Percentiles rank a stretch among this genome's conserved stretches.
These are phyloP conservation scores for Chaetodon auriga DNA, from an alignment of 2,113 vertebrate genomes.

Conservation along the genomic window DNA sequence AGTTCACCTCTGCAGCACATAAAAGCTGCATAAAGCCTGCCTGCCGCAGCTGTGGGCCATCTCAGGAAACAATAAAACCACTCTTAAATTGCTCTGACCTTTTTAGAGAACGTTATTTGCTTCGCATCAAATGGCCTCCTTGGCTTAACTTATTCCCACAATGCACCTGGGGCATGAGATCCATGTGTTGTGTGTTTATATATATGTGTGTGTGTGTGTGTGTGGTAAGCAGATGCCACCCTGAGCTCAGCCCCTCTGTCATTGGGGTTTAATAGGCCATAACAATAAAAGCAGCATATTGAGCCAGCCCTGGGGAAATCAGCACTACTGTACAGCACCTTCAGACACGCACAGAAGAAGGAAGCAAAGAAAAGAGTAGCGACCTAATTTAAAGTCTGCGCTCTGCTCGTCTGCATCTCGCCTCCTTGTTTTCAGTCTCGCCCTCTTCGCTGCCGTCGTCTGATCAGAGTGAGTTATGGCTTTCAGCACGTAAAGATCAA, in stretches of 20 bases:
- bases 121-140: slow-evolving; percentile 59
- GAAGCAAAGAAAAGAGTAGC: slow-evolving; percentile 9
- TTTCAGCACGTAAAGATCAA: neutral
- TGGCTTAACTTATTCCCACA: slow-evolving; percentile 58
- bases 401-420: neutral
- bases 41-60: slow-evolving; percentile 53
- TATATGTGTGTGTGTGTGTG: slow-evolving; percentile 9
- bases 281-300: slow-evolving; percentile 78
- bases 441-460: neutral
- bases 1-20: slow-evolving; percentile 46
- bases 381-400: slow-evolving; percentile 43
- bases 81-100: slow-evolving; percentile 82
- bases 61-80: slow-evolving; percentile 76
- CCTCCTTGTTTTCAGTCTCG: neutral
- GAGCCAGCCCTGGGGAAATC: slow-evolving; percentile 78
- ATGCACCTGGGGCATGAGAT: slow-evolving; percentile 69
- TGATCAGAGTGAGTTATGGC: slow-evolving; percentile 27
- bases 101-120: slow-evolving; percentile 75
- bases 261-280: slow-evolving; percentile 79
- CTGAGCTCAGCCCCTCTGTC: slow-evolving; percentile 73
- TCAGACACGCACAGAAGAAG: slow-evolving; percentile 11
- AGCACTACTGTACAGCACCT: slow-evolving; percentile 52
- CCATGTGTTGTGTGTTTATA: neutral
- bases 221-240: slow-evolving; percentile 74
- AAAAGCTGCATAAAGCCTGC: slow-evolving; percentile 24